A percentile compares a stretch with the other conserved stretches of the same genome.
phyloP scores from a whole-genome alignment of 1,140 invertebrate genomes.

The Papilio glaucus region DNA sequence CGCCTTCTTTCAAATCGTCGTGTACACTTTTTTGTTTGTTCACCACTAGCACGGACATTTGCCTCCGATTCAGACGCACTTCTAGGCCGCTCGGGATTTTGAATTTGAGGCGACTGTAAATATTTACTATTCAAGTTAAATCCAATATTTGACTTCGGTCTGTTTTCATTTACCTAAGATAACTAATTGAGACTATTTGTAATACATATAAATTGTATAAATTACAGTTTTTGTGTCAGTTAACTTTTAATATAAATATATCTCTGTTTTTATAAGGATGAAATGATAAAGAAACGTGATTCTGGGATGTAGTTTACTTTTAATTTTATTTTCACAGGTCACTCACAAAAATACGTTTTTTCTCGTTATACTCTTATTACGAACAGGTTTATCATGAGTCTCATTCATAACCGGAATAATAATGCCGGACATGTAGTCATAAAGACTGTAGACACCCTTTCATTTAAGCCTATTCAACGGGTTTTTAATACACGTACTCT shows the following conservation, averaged over 20 bases:
- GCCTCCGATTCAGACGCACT: slow-evolving; percentile 53
- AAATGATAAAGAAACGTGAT: not conserved
- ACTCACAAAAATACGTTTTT: slow-evolving; percentile 28
- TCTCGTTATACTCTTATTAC: slow-evolving; percentile 25
- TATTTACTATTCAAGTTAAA: not conserved
- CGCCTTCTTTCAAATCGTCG: slow-evolving; percentile 73
- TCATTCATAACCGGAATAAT: slow-evolving; percentile 37
- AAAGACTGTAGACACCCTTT: slow-evolving; percentile 53
- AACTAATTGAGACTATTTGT: too few species aligned
- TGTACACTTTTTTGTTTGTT: slow-evolving; percentile 68
- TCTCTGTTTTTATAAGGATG: not conserved
- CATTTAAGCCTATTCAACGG: slow-evolving; percentile 61
- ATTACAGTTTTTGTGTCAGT: not conserved
- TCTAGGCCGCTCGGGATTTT: slow-evolving; percentile 34
- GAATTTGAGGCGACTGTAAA: slow-evolving; percentile 26
- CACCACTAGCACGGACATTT: slow-evolving; percentile 70
- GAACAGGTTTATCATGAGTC: slow-evolving; percentile 23
- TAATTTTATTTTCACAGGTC: slow-evolving; percentile 20
- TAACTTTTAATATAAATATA: not conserved
- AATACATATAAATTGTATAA: too few species aligned
- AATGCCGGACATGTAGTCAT: slow-evolving; percentile 43
- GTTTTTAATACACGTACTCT: slow-evolving; percentile 47
- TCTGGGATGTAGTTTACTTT: slow-evolving; percentile 6
- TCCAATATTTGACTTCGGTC: not conserved
- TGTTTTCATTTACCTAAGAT: not conserved